Conservation (phyloP, 1,140 invertebrate genomes). For the Drosophila auraria region DNA sequence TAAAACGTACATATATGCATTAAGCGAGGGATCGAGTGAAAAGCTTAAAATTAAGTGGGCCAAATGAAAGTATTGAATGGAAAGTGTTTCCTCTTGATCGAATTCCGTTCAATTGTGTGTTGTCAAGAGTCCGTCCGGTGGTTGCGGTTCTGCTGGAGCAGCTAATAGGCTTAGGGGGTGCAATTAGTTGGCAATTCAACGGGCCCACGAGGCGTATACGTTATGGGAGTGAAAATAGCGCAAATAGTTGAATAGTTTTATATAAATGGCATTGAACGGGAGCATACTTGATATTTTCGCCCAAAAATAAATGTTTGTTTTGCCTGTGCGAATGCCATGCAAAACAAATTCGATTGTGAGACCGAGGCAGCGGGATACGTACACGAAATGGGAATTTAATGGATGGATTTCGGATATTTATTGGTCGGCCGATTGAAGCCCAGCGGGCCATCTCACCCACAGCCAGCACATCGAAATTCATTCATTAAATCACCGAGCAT, state of each 20-base stretch:
- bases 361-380: slow-evolving; percentile 22
- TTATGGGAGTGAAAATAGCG: slow-evolving; percentile 24
- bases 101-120: slow-evolving; percentile 23
- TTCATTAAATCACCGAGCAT: slow-evolving; percentile 42
- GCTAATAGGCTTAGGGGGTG: slow-evolving; percentile 18
- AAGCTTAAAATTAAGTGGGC: slow-evolving; percentile 17
- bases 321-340: slow-evolving; percentile 6
- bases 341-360: slow-evolving; percentile 23
- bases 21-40: neutral
- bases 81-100: slow-evolving; percentile 25
- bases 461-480: slow-evolving; percentile 14
- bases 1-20: slow-evolving; percentile 14
- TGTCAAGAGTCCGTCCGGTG: slow-evolving; percentile 6
- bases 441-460: neutral
- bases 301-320: slow-evolving; percentile 32
- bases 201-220: slow-evolving; percentile 31
- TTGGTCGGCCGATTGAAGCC: slow-evolving; percentile 6
- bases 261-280: neutral
- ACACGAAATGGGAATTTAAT: slow-evolving; percentile 36
- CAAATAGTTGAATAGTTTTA: slow-evolving; percentile 17
- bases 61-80: slow-evolving; percentile 15
- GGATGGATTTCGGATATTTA: slow-evolving; percentile 39
- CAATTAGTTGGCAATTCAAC: slow-evolving; percentile 29
- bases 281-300: slow-evolving; percentile 2
- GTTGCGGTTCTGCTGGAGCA: neutral